Evolutionary conservation across 2,113 vertebrate species (phyloP).

Genomic region (Labrus mixtus): DNA sequence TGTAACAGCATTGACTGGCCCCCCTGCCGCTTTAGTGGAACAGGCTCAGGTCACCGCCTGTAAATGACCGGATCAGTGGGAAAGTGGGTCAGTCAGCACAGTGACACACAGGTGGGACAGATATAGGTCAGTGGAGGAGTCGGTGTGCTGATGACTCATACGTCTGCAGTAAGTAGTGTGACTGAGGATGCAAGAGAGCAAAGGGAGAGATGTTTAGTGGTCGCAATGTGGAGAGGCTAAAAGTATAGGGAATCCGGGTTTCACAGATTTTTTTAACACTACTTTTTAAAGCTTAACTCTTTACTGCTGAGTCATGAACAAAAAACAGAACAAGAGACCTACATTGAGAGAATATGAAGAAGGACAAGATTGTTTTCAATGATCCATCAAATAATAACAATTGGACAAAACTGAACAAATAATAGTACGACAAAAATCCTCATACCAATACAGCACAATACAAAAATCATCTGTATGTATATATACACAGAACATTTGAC

Average conservation of each 20-base stretch:
- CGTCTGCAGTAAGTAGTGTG: conserved; percentile 4
- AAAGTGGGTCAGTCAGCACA: conserved; percentile 65
- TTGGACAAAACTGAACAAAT: background rate
- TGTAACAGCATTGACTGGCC: background rate
- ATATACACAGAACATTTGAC: too few species aligned
- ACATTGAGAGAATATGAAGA: too few species aligned
- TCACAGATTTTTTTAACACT: background rate
- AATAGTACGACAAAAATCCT: background rate
- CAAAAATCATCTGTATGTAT: too few species aligned
- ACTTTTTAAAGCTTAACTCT: background rate
- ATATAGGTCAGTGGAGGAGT: conserved; percentile 66
- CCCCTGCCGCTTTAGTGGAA: conserved; percentile 31
- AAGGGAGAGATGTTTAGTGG: background rate
- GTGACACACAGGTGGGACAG: conserved; percentile 70
- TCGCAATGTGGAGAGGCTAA: background rate
- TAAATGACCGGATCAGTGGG: conserved; percentile 55
- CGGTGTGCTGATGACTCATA: conserved; percentile 66
- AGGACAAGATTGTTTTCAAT: too few species aligned
- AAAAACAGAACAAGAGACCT: background rate
- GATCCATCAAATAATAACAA: background rate
- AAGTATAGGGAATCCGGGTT: conserved; percentile 1
- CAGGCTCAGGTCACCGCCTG: conserved; percentile 31
- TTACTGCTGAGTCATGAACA: background rate
- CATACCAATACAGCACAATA: too few species aligned
- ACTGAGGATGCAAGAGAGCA: background rate